phyloP scores from a whole-genome alignment of 2,797 vertebrate genomes.

The Thunnus albacares region DNA sequence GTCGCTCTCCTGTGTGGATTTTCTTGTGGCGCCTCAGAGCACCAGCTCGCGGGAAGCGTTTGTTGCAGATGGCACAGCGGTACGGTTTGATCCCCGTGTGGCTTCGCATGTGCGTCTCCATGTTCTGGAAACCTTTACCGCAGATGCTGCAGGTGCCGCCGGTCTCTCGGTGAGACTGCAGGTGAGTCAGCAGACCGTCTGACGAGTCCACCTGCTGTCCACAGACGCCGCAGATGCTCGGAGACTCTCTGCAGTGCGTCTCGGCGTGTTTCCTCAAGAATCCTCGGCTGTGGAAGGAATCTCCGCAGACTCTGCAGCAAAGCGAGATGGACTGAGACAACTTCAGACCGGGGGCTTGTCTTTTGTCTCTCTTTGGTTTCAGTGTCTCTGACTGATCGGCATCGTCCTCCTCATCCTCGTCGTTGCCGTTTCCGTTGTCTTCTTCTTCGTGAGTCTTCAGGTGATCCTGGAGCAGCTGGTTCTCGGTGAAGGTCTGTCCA shows the following conservation, averaged over 20 bases:
- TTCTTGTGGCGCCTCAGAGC: slow-evolving; percentile 62
- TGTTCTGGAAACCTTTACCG: slow-evolving; percentile 58
- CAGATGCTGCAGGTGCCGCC: slow-evolving; percentile 52
- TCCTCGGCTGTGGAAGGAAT: slow-evolving; percentile 53
- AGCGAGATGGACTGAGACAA: background rate
- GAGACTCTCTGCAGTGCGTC: slow-evolving; percentile 38
- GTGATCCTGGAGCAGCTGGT: slow-evolving; percentile 43
- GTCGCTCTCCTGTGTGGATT: slow-evolving; percentile 64
- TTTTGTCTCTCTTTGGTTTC: background rate
- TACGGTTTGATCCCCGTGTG: slow-evolving; percentile 65
- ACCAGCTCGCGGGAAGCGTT: slow-evolving; percentile 59
- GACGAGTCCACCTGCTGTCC: slow-evolving; percentile 45
- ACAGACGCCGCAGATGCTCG: slow-evolving; percentile 57
- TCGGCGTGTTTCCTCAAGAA: slow-evolving; percentile 62
- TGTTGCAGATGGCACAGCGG: slow-evolving; percentile 49
- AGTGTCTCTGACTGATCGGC: background rate
- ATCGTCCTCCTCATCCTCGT: background rate
- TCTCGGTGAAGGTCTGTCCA: slow-evolving; percentile 17
- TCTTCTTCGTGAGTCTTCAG: slow-evolving; percentile 33
- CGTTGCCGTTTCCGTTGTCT: accelerated
- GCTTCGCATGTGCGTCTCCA: slow-evolving; percentile 57
- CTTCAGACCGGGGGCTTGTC: background rate
- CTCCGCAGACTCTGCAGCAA: slow-evolving; percentile 58
- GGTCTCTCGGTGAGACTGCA: slow-evolving; percentile 55
- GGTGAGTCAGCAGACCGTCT: slow-evolving; percentile 40